Percentiles rank a stretch among this genome's conserved stretches.
phyloP scores from a whole-genome alignment of 2,888 invertebrate genomes.

The Crossocerus cetratus region DNA sequence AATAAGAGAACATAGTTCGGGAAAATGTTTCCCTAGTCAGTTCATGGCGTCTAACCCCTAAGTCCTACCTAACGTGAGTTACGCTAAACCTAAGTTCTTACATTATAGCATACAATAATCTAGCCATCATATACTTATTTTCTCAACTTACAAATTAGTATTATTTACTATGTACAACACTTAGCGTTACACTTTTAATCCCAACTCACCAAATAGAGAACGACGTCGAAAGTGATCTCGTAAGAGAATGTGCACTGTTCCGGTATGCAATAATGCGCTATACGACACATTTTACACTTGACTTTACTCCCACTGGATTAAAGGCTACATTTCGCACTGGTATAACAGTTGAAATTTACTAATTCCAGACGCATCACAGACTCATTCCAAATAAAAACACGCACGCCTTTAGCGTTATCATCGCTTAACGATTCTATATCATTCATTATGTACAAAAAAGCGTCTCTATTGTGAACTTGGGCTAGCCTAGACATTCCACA shows the following conservation, averaged over 20 bases:
- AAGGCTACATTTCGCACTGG: constrained; percentile 46
- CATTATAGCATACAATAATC: constrained; percentile 66
- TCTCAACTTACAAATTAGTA: constrained; percentile 74
- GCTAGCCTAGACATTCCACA: constrained; percentile 54
- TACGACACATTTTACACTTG: constrained; percentile 10
- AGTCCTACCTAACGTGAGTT: constrained; percentile 73
- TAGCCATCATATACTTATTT: constrained; percentile 74
- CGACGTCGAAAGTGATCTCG: constrained; percentile 39
- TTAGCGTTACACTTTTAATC: constrained; percentile 67
- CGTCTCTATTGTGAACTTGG: constrained; percentile 64
- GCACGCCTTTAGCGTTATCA: constrained; percentile 70
- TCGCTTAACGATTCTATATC: constrained; percentile 70
- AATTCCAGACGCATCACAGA: constrained; percentile 67
- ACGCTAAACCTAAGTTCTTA: constrained; percentile 59
- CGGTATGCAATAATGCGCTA: constrained; percentile 26
- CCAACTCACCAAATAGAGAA: constrained; percentile 65
- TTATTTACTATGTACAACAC: constrained; percentile 76
- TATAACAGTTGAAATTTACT: constrained; percentile 48
- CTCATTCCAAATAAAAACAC: constrained; percentile 75
- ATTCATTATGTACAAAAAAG: constrained; percentile 72
- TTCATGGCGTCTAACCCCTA: constrained; percentile 73
- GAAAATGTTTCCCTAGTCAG: constrained; percentile 69
- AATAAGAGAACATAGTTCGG: constrained; percentile 74
- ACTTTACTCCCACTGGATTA: constrained; percentile 19
- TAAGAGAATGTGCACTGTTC: constrained; percentile 27